Conservation (phyloP, 2,888 invertebrate genomes). For the Hoplodrina blanda region DNA sequence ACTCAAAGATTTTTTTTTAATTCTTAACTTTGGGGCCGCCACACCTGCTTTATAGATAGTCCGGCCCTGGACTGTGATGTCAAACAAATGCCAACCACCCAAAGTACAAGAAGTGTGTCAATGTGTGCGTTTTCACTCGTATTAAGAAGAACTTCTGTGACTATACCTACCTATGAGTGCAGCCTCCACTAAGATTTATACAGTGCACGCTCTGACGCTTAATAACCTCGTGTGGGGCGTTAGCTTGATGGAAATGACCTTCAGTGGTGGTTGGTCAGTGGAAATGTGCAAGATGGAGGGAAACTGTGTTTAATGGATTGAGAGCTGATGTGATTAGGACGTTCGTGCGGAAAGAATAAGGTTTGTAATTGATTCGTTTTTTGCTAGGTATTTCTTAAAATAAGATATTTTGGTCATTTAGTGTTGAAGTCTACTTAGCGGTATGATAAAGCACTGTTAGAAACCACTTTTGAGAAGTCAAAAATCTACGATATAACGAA, state of each 20-base stretch:
- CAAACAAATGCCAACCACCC: too few relatives aligned
- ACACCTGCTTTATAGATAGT: too few relatives aligned
- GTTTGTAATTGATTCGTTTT: background rate
- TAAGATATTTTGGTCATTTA: too few relatives aligned
- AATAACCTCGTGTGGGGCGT: conserved; percentile 15
- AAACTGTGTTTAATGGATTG: background rate
- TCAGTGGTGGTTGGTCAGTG: conserved; percentile 1
- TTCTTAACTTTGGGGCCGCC: too few relatives aligned
- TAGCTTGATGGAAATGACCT: conserved; percentile 15
- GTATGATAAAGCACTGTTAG: too few relatives aligned
- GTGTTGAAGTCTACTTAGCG: too few relatives aligned
- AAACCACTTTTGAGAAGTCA: too few relatives aligned
- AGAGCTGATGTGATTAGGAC: conserved; percentile 3
- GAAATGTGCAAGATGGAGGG: conserved; percentile 1
- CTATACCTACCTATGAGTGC: conserved; percentile 17
- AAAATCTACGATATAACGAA: too few relatives aligned
- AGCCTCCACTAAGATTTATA: conserved; percentile 36
- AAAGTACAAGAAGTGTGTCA: too few relatives aligned
- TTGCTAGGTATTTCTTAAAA: background rate
- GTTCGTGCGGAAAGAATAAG: background rate
- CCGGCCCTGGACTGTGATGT: too few relatives aligned
- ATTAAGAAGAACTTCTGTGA: background rate
- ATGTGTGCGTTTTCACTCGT: background rate
- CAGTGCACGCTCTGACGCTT: conserved; percentile 36
- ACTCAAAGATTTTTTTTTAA: too few relatives aligned